phyloP scores from a whole-genome alignment of 2,113 vertebrate species.

The Caranx melampygus region DNA sequence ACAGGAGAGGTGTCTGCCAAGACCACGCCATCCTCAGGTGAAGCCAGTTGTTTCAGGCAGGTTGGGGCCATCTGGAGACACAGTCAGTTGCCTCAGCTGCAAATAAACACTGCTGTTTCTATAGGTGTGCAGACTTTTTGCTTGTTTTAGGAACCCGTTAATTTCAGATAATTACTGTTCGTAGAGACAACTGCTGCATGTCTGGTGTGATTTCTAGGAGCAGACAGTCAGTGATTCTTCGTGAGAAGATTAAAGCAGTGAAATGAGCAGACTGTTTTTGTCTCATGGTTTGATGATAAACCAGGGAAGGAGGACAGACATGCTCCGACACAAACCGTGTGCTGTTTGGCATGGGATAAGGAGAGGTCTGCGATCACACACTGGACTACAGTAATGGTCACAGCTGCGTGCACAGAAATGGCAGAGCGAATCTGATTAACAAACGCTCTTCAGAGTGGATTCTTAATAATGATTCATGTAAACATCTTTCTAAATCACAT shows the following conservation, averaged over 20 bases:
- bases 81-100: conserved; percentile 16
- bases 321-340: conserved; percentile 1
- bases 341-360: conserved; percentile 29
- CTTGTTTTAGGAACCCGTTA: conserved; percentile 20
- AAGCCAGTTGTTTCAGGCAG: conserved; percentile 43
- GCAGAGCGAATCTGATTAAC: conserved; percentile 25
- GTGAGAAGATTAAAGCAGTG: conserved; percentile 55
- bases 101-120: conserved; percentile 10
- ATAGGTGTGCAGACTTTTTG: neutral
- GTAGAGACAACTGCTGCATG: neutral
- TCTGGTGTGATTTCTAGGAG: conserved; percentile 5
- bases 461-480: neutral
- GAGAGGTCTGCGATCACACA: conserved; percentile 48
- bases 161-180: conserved; percentile 21
- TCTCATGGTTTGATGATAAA: conserved; percentile 50
- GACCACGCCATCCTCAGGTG: conserved; percentile 44
- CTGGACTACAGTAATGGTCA: conserved; percentile 55
- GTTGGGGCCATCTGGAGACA: conserved; percentile 38
- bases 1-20: conserved; percentile 41
- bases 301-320: conserved; percentile 29
- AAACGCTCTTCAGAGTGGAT: conserved; percentile 12
- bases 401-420: conserved; percentile 38
- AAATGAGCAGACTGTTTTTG: conserved; percentile 44
- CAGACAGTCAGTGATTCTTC: conserved; percentile 2
- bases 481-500: neutral